Evolutionary conservation across 2,113 vertebrate species (phyloP).

Genomic region (Seriola quinqueradiata): DNA sequence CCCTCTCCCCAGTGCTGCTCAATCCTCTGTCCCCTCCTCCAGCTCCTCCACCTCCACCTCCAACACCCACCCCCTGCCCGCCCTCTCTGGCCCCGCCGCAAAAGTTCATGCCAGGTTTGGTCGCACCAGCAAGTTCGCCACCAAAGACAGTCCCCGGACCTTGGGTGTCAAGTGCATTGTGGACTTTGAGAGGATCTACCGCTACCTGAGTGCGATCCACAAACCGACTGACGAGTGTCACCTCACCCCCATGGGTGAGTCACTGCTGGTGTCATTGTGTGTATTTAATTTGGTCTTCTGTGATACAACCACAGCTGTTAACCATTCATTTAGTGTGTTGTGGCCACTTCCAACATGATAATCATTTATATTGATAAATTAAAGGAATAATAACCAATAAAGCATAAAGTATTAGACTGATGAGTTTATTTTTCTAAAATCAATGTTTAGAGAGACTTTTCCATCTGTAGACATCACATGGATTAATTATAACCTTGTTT

Average conservation of each 20-base stretch:
- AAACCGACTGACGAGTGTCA: conserved; percentile 22
- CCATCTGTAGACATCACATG: not conserved
- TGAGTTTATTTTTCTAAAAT: not conserved
- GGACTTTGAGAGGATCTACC: conserved; percentile 84
- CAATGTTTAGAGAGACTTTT: not conserved
- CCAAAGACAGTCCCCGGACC: not conserved
- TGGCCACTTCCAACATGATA: not conserved
- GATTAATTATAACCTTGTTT: not conserved
- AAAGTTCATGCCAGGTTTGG: not conserved
- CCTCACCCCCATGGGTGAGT: conserved; percentile 83
- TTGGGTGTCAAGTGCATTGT: conserved; percentile 43
- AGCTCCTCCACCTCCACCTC: not conserved
- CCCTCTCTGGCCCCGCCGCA: fast-evolving
- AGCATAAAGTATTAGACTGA: not conserved
- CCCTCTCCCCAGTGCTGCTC: fast-evolving
- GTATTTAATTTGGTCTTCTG: too few species aligned
- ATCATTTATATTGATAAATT: too few species aligned
- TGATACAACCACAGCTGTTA: too few species aligned
- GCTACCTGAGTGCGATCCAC: conserved; percentile 66
- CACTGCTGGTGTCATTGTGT: too few species aligned
- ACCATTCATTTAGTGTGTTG: too few species aligned
- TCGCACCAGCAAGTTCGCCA: conserved; percentile 4
- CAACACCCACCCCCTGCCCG: fast-evolving
- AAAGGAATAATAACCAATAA: too few species aligned
- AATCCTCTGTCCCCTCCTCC: not conserved